Evolutionary conservation across 1,140 invertebrate genomes (phyloP), one percentile per base, ranked within the genome.

Genomic region (Sesamia nonagrioides): DNA sequence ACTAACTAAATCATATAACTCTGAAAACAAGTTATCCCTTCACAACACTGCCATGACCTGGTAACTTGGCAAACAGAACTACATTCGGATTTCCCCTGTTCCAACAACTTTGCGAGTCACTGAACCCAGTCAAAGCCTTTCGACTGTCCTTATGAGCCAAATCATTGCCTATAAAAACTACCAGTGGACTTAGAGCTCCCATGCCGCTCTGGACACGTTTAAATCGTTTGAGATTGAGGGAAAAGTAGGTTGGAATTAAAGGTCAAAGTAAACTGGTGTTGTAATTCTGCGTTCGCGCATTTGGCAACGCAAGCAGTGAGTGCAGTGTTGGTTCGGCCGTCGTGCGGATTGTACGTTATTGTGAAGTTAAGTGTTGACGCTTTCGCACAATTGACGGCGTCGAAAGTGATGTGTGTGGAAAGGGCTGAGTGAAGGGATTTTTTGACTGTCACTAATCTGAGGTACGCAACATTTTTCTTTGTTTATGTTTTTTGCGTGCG

Each of bases 211-310:
- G 0, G 18, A 37, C 21, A 18, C 37, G 60, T 42, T 8, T 2
- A n/a, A 40, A 61, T 27, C 18, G 11, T 48, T 6, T 13, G 11
- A 9, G 17, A 33, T 18, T 3, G 27, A 68, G 63, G 63, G 42
- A 48, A 48, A 48, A 68, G 40, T 50, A 17, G 63, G 63, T 50
- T 27, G 42, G 18, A 27, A 33, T 50, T 21, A 66, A 48, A 48
- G 63, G 48, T 56, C 74, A 66, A 77, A 35, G 48, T 66, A 68
- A 56, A 63, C 15, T 37, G 74, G 74, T 77, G 58, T 77, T 66
- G 74, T 42, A 50, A 40, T 77, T 77, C 74, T 77, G 76, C 76
- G 76, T 69, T 11, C 6, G 63, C 63, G 76, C 76, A 77, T 63
- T 69, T 58, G 37, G 63, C 63, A 48, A 68, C 40, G 76, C 76